phyloP scores from a whole-genome alignment of 2,113 vertebrate genomes.

The Scalopus aquaticus region DNA sequence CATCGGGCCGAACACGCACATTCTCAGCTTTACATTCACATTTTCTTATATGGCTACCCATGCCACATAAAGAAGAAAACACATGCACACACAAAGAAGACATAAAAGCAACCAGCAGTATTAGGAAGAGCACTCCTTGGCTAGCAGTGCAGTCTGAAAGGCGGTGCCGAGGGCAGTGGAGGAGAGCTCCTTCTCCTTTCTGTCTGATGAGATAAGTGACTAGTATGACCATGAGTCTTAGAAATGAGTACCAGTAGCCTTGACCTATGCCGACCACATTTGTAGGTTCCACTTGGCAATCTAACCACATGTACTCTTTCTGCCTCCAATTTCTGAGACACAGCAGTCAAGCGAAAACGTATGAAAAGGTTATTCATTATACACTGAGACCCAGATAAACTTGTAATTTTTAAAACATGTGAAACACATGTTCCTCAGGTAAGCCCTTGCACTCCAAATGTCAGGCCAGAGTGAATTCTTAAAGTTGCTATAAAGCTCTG shows the following conservation, averaged over 20 bases:
- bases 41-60: no score
- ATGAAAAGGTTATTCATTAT: constrained; percentile 63
- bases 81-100: neutral
- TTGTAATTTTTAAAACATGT: constrained; percentile 54
- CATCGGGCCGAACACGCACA: no score
- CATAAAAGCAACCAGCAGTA: neutral
- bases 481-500: constrained; percentile 52
- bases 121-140: neutral
- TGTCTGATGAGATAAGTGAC: neutral
- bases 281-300: neutral
- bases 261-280: neutral
- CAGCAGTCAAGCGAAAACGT: neutral
- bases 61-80: no score
- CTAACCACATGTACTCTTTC: neutral
- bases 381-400: constrained; percentile 14
- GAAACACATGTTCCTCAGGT: constrained; percentile 66
- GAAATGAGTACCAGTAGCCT: neutral
- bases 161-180: neutral
- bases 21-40: no score
- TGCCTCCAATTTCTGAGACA: constrained; percentile 13
- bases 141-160: neutral
- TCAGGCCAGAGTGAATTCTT: constrained; percentile 74
- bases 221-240: neutral
- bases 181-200: neutral
- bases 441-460: constrained; percentile 55